Base-by-base conservation (phyloP, 1,140 invertebrate species). In the Drosophila asahinai region DNA sequence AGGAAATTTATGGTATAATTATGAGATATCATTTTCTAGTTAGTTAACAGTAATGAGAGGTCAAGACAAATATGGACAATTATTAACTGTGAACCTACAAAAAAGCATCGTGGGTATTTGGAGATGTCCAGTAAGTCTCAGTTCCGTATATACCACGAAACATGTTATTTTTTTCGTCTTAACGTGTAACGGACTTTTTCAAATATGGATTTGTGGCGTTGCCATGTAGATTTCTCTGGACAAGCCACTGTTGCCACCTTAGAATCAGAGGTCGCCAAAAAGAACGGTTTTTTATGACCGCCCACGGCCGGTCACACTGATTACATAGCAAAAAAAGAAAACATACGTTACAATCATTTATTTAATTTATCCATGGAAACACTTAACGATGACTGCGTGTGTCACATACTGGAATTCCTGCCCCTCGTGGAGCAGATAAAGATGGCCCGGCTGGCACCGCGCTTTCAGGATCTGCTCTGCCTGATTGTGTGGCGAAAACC, bases 341-440 rank as follows among this genome's bases (percentile, higher is more conserved):
- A 57, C 19, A 49, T 48, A 52, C 25, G 11, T 60, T 42, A 22
- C 14, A n/a, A 30, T 17, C 7, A 25, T 9, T n/a, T 45, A 66
- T 36, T 47, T 25, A 57, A 14, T 47, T 25, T 27, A 58, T 12
- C 48, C 19, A 83, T 91, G 61, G 79, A 91, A 17, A 19, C 72
- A 38, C 71, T 92, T 5, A 92, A 92, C 47, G 91, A 92, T 30
- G 91, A 92, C 48, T 92, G 91, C 43, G 52, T 92, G 22, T 76
- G 87, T 55, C 48, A 80, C 42, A 92, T 92, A 68, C 54, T 92
- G 33, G 73, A 84, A 40, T 86, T 79, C 17, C 75, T 92, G 22
- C 40, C 78, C 1, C 66, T 92, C n/a, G 30, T 63, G 15, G 91
- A 92, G 45, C 91, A 92, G 57, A 81, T 92, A 11, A 71, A 82